Percentiles rank a stretch among this genome's conserved stretches.
phyloP scores from a whole-genome alignment of 2,797 vertebrate species.

The Hapalemur alaotrensis region DNA sequence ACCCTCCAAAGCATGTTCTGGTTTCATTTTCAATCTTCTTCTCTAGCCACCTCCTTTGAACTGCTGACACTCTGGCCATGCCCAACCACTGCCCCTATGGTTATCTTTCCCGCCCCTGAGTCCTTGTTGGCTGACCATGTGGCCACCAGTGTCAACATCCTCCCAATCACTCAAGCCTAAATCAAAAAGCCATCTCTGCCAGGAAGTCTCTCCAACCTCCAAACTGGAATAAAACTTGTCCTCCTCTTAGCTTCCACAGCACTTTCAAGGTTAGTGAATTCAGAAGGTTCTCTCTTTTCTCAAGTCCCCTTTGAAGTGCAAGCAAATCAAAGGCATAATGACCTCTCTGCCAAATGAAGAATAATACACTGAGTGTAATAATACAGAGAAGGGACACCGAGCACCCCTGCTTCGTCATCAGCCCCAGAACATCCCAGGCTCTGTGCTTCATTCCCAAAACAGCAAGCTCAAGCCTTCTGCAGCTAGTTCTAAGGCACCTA shows the following conservation, averaged over 20 bases:
- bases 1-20: not conserved
- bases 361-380: not conserved
- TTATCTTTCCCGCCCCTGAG: not conserved
- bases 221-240: not conserved
- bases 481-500: not conserved
- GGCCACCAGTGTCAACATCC: not conserved
- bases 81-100: not conserved
- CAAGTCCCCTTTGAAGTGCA: not conserved
- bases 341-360: not conserved
- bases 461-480: not conserved
- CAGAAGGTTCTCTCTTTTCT: not conserved
- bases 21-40: not conserved
- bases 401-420: not conserved
- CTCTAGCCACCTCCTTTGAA: not conserved
- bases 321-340: not conserved
- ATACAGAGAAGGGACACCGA: not conserved
- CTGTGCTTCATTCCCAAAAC: not conserved
- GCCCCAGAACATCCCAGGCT: not conserved
- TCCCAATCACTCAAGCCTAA: not conserved
- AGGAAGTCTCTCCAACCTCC: not conserved
- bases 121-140: not conserved
- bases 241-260: not conserved
- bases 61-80: not conserved
- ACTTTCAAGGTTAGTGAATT: not conserved
- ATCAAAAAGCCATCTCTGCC: not conserved